Evolutionary conservation across 1,140 invertebrate genomes (phyloP).

Genomic region (Thaumatotibia leucotreta): DNA sequence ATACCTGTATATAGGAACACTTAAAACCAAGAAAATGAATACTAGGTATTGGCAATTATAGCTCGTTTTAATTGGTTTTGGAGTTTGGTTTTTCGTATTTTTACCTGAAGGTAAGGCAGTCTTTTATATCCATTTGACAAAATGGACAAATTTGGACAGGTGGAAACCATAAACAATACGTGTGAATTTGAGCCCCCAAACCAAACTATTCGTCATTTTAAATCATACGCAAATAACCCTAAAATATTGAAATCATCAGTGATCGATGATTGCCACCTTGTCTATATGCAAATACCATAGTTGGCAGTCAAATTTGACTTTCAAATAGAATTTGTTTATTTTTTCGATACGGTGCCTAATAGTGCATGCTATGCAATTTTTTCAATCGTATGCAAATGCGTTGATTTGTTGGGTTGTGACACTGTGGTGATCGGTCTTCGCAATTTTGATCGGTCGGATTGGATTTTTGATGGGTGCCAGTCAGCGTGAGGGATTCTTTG

Average conservation of each 20-base stretch:
- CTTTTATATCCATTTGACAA: too few species aligned
- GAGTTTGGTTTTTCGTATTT: too few species aligned
- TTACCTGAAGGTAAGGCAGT: too few species aligned
- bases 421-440: constrained; percentile 20
- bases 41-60: too few species aligned
- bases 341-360: constrained; percentile 45
- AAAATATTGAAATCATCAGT: constrained; percentile 46
- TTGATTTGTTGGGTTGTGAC: constrained; percentile 23
- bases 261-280: constrained; percentile 50
- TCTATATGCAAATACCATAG: constrained; percentile 65
- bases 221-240: constrained; percentile 29
- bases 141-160: too few species aligned
- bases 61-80: too few species aligned
- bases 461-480: constrained; percentile 48
- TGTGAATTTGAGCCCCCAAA: neutral
- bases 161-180: neutral
- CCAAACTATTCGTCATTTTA: constrained; percentile 16
- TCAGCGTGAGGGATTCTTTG: constrained; percentile 19
- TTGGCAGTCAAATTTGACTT: constrained; percentile 57
- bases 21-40: too few species aligned
- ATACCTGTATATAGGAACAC: too few species aligned
- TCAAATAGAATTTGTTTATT: constrained; percentile 57
- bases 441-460: constrained; percentile 26
- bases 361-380: constrained; percentile 38
- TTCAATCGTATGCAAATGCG: constrained; percentile 44